Conservation (phyloP, 2,888 invertebrate genomes). For the Temnothorax ravouxi region DNA sequence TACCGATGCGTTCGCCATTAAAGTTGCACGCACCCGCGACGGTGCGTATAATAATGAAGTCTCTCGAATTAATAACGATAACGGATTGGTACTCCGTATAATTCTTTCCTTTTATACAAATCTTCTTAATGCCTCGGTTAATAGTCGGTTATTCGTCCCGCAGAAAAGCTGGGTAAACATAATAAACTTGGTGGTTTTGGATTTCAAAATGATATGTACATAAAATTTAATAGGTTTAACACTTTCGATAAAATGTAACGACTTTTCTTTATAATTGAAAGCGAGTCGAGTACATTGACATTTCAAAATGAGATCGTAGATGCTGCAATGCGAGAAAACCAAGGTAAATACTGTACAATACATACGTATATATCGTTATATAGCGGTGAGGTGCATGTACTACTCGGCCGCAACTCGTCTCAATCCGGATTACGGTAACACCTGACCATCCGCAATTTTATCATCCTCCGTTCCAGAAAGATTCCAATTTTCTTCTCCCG, state of each 20-base stretch:
- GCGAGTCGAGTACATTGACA: constrained; percentile 23
- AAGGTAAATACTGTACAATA: constrained; percentile 23
- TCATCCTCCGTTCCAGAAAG: constrained; percentile 82
- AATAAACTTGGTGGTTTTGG: background rate
- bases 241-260: background rate
- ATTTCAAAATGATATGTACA: background rate
- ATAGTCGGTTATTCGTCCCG: background rate
- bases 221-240: background rate
- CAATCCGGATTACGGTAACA: constrained; percentile 84
- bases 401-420: constrained; percentile 70
- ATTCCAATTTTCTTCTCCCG: constrained; percentile 85
- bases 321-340: background rate
- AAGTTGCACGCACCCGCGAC: constrained; percentile 3
- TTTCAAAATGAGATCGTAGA: background rate
- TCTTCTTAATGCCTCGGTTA: background rate
- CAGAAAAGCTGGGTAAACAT: background rate
- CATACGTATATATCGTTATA: constrained; percentile 48
- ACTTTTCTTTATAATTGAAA: constrained; percentile 24
- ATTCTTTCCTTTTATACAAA: background rate
- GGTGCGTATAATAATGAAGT: constrained; percentile 1
- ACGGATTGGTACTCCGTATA: background rate
- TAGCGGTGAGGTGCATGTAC: constrained; percentile 33
- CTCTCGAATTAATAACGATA: constrained; percentile 29
- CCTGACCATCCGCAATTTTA: constrained; percentile 85
- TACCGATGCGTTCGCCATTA: constrained; percentile 29